Base-by-base conservation (phyloP, 2,113 vertebrate species). In the Platanista minor region DNA sequence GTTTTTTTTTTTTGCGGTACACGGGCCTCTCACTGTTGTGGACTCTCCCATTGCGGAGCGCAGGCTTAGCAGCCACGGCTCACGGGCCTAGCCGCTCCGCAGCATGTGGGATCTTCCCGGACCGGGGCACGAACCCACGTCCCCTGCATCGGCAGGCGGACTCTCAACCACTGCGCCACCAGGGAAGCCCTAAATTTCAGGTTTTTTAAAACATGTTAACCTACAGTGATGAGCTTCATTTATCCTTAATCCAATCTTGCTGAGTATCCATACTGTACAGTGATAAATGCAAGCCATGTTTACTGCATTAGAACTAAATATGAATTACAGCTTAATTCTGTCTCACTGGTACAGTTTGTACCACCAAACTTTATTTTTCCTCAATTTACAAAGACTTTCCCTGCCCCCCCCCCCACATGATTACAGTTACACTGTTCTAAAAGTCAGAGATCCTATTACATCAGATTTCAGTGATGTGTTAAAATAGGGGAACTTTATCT, bases 391-490 rank as follows among this genome's bases (percentile, higher is more conserved):
- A 92, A 94, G 69, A 39, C 27, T 85, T 81, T 89, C 62, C 17
- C 41, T 33, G n/a, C 4, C 49, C 14, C 49, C 9, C 41, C 12
- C 49, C 14, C 46, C 46, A 4, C 46, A 18, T 17, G 6, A 41
- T 72, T 78, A 43, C 4, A 84, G 5, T 92, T 91, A 77, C n/a
- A 69, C 27, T 96, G 3, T 93, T 91, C 75, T 87, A 59, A 96
- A 92, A 29, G 12, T 75, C 46, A 83, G 25, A 78, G 27, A 80
- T 75, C 11, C 43, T 64, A 2, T 75, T 84, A 59, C 8, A 75
- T 95, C 87, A 85, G 41, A 84, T 93, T 90, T 80, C 33, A 96
- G 27, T 90, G 31, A 78, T 75, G 5, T 82, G 27, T 93, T 88
- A 49, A 85, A 86, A 54, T 75, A 87, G 46, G 57, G 64, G 29